Base-by-base conservation (phyloP, 2,797 vertebrate species). In the Danio aesculapii region DNA sequence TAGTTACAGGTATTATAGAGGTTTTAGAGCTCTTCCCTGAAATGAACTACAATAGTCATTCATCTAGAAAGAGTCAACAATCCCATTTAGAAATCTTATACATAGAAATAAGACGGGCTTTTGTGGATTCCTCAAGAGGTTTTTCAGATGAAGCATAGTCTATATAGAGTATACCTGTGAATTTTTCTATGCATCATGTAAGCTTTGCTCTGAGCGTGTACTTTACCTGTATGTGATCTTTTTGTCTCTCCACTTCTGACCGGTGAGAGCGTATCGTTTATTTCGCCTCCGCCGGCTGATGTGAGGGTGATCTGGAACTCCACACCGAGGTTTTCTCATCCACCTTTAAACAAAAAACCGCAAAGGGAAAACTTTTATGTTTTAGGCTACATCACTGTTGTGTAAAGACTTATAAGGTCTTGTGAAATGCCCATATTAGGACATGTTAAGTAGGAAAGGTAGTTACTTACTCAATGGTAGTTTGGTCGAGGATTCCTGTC, bases 231-330 rank as follows among this genome's bases (percentile, higher is more conserved):
- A 99, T 39, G 96, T 97, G 88, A 99, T 98, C 89, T 96, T 96
- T 73, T 97, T 99, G 81, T 99, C 97, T 30, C 97, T 95, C 98
- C 98, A 99, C 78, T 97, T 99, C 87, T 99, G 98, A 11, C 98
- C 98, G 1, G 98, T 99, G 85, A 99, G 93, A 0, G 98, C 97
- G 17, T 97, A 99, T 43, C 98, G 96, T 87, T 98, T 98, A 84
- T 96, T 98, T 91, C 98, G 95, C 85, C 96, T 93, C 81, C 93
- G 94, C 2, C 89, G 95, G 88, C 94, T 96, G 84, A 95, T 90
- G 89, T 96, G 95, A 21, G 97, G 97, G 77, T 96, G 97, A 82
- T 99, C 98, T 0, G 97, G 97, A 82, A 99, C 96, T 17, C 98
- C 97, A 75, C 98, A 99, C 16, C 98, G 96, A 84, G 98, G 97